phyloP scores from a whole-genome alignment of 2,888 invertebrate species.

The Pardosa pseudoannulata region DNA sequence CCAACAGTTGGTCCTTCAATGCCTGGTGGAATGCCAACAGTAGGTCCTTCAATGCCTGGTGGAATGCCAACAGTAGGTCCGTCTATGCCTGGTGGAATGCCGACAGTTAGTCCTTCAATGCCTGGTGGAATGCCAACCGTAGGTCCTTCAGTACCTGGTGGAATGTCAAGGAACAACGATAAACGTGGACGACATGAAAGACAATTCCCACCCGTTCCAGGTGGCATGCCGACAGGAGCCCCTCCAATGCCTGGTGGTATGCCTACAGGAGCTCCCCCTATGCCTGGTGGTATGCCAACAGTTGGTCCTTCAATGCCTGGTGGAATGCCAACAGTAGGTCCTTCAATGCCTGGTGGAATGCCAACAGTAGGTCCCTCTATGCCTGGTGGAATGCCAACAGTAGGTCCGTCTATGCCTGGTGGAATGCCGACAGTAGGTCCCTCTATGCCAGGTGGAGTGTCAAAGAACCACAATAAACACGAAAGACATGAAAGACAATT shows the following conservation, averaged over 20 bases:
- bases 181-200: neutral
- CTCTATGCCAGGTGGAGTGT: too few species aligned
- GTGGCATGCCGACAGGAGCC: neutral
- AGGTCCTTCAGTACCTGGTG: neutral
- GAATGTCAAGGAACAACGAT: neutral
- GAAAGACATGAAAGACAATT: too few species aligned
- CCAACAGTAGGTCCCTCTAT: too few species aligned
- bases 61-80: constrained; percentile 1
- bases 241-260: neutral
- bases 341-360: too few species aligned
- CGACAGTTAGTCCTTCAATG: neutral
- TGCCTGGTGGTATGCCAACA: neutral
- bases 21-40: neutral
- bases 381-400: too few species aligned
- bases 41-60: neutral
- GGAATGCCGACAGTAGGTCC: too few species aligned
- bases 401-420: too few species aligned
- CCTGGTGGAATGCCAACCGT: neutral
- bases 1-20: neutral
- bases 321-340: too few species aligned
- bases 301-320: too few species aligned
- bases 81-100: neutral
- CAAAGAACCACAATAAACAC: too few species aligned
- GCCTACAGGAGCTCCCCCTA: neutral
- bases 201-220: neutral